Evolutionary conservation across 2,888 invertebrate species (phyloP), one percentile per base, ranked within the genome.

Genomic region (Patella pellucida): DNA sequence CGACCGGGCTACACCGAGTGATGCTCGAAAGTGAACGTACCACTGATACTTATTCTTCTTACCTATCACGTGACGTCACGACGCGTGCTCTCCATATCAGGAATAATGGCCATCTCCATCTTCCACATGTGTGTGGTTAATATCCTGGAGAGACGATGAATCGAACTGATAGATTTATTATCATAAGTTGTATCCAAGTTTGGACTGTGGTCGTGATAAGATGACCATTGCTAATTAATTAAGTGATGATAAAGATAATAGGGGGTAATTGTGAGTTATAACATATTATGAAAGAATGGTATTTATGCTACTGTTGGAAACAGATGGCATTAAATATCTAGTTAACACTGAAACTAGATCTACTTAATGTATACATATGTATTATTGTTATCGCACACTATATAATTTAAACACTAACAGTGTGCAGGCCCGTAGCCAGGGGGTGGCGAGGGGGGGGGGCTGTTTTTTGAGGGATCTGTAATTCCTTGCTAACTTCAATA

Each of bases 21-120:
- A 78, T 78, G 78, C 79, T 79, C 81, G 79, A 81, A 81, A 81
- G 79, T 81, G 81, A 81, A 79, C 76, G 73, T 72, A 69, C 52
- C 73, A 72, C 52, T 72, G 73, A 52, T 74, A 56, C 71, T 77
- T 77, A 81, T 78, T 78, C 73, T 77, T 76, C 79, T 79, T 79
- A 78, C 81, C 79, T 19, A 68, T 67, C 54, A 41, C 52, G 77
- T 81, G 81, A 81, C 81, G 81, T 81, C 81, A 79, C 72, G 70
- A 27, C 73, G 31, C 71, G 52, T 78, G 75, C 72, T 62, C 81
- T 69, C 74, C 74, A 70, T 74, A 74, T 74, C 67, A 67, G 74
- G 74, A 74, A 74, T 56, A 69, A 50, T 71, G 74, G 54, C 74
- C 51, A 62, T 62, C 23, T 23, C 23, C 19, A 19, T 1, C 62